phyloP scores from a whole-genome alignment of 2,888 invertebrate species.

The Falcaria lacertinaria region DNA sequence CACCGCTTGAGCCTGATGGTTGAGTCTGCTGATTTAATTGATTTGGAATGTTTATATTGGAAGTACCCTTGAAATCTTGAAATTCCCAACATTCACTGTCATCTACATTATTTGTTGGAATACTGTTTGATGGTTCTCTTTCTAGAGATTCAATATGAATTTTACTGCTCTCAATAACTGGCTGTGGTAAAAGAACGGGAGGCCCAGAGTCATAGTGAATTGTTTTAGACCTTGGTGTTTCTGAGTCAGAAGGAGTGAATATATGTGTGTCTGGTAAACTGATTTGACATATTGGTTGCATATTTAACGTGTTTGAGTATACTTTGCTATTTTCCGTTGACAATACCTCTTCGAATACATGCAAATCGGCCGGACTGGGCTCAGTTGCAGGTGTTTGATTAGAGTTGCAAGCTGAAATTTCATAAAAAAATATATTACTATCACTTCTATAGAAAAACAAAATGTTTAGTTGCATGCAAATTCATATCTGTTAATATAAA shows the following conservation, averaged over 20 bases:
- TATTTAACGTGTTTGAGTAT: constrained; percentile 57
- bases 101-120: constrained; percentile 19
- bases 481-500: too few relatives aligned
- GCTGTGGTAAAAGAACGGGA: constrained; percentile 47
- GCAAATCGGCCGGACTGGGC: constrained; percentile 48
- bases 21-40: constrained; percentile 4
- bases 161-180: constrained; percentile 25
- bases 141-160: constrained; percentile 16
- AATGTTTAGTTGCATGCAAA: too few relatives aligned
- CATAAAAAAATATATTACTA: constrained; percentile 3
- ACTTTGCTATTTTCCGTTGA: constrained; percentile 54
- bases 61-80: constrained; percentile 58
- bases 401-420: constrained; percentile 62
- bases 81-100: constrained; percentile 67
- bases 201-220: constrained; percentile 63
- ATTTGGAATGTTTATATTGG: constrained; percentile 15
- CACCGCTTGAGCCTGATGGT: constrained; percentile 13
- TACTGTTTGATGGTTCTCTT: constrained; percentile 14
- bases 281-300: constrained; percentile 69
- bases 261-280: constrained; percentile 75
- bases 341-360: constrained; percentile 51
- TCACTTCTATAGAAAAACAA: too few relatives aligned
- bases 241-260: constrained; percentile 74
- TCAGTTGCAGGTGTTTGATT: constrained; percentile 36
- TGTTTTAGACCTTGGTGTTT: constrained; percentile 73